These are phyloP conservation scores for Takifugu bimaculatus DNA, from an alignment of 2,113 vertebrate species.

Conservation along the genomic window DNA sequence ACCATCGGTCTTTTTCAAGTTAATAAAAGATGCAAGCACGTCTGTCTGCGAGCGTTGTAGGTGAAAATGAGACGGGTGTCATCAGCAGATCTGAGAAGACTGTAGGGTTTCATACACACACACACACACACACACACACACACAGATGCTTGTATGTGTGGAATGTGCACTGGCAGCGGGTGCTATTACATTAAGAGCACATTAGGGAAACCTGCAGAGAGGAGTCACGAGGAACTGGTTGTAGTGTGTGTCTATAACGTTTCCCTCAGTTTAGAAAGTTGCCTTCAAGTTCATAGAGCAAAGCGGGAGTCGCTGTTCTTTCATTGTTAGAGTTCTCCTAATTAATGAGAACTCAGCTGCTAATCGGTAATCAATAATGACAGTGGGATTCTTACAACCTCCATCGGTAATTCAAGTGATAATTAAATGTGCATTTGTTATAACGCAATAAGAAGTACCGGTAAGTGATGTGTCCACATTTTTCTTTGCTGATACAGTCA, in stretches of 20 bases:
- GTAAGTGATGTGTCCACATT: neutral
- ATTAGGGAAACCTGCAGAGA: neutral
- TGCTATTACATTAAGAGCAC: neutral
- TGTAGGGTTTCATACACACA: too few species aligned
- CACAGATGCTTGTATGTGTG: neutral
- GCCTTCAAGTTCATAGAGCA: neutral
- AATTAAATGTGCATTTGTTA: too few species aligned
- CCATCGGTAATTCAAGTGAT: too few species aligned
- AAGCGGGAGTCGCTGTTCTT: neutral
- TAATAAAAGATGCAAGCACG: neutral
- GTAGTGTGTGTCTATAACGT: neutral
- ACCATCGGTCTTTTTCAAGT: neutral
- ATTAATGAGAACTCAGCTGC: too few species aligned
- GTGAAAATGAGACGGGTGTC: too few species aligned
- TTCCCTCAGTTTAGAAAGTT: too few species aligned
- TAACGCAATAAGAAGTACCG: neutral
- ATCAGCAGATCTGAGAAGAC: too few species aligned
- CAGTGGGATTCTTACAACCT: too few species aligned
- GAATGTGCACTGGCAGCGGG: neutral
- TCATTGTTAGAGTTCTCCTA: too few species aligned
- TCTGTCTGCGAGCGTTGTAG: too few species aligned
- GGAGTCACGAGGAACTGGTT: constrained; percentile 48
- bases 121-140: too few species aligned
- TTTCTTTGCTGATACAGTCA: neutral
- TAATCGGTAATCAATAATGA: too few species aligned